Evolutionary conservation across 2,113 vertebrate genomes (phyloP).

Genomic region (Poecile atricapillus): DNA sequence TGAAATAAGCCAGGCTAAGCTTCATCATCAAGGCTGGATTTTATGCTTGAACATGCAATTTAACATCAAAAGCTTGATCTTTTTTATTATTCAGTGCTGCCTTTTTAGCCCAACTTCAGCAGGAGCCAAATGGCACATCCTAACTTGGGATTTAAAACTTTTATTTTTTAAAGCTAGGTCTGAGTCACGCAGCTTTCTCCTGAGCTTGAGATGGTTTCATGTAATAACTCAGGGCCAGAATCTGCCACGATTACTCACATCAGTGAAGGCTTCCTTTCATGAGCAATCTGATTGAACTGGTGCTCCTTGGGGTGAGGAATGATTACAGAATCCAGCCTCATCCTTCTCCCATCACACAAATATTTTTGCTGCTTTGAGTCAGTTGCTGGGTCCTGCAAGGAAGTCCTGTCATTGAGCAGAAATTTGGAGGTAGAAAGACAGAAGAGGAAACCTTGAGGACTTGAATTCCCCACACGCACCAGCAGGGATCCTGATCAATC

Average conservation of each 20-base stretch:
- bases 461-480: not conserved
- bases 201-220: not conserved
- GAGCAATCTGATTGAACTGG: not conserved
- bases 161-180: conserved; percentile 23
- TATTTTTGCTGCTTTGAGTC: not conserved
- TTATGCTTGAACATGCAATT: conserved; percentile 59
- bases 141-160: conserved; percentile 46
- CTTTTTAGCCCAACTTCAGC: conserved; percentile 38
- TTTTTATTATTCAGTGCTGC: conserved; percentile 51
- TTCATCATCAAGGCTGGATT: conserved; percentile 40
- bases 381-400: not conserved
- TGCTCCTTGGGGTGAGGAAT: not conserved
- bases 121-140: conserved; percentile 52
- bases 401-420: not conserved
- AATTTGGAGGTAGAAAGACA: not conserved
- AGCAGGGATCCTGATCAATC: not conserved
- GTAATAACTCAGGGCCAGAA: conserved; percentile 27
- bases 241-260: not conserved
- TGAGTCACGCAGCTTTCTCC: conserved; percentile 46
- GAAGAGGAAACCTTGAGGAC: not conserved
- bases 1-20: conserved; percentile 49
- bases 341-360: not conserved
- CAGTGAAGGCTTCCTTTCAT: not conserved
- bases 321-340: not conserved
- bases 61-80: conserved; percentile 59